Evolutionary conservation across 2,797 vertebrate species (phyloP), one percentile per base, ranked within the genome.

Genomic region (Hypotaenidia philippensis): DNA sequence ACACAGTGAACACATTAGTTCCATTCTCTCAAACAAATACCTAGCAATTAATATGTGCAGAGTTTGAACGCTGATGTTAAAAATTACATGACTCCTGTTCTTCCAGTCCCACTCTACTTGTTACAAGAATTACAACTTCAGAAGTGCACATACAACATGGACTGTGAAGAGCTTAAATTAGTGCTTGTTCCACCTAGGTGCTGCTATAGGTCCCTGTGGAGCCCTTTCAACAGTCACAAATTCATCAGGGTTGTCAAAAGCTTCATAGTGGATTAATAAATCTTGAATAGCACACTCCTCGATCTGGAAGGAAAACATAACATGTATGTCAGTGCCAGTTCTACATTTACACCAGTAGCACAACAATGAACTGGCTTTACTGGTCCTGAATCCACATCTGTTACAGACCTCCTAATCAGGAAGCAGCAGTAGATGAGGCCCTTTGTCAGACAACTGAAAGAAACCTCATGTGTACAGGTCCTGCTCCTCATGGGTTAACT

Each of bases 251-350:
- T 99, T 99, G 97, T 98, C 97, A 70, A 96, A 95, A 27, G 99
- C 99, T 74, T 98, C 97, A 63, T 99, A 99, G 96, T 99, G 98
- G 65, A 99, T 82, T 93, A 99, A 44, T 52, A 99, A 98, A 81
- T 99, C 99, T 96, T 99, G 99, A 97, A 99, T 99, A 20, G 99
- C 99, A 92, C 98, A 96, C 90, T 99, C 99, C 94, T 99, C 99
- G 11, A 99, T 99, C 99, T 99, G 96, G 75, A 97, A 97, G 86
- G 38, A 40, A 88, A 84, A 76, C 71, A 75, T 7, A 88, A 31
- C 18, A 49, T 0, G 1, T 7, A 20, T 17, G 29, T 88, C 63
- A 93, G 21, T 36, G 25, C 27, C 45, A 89, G 27, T 34, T 36
- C 52, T 36, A 22, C 26, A 45, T 23, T 94, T 80, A 89, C 16